phyloP scores from a whole-genome alignment of 1,140 invertebrate genomes.

The Zaprionus tsacasi region DNA sequence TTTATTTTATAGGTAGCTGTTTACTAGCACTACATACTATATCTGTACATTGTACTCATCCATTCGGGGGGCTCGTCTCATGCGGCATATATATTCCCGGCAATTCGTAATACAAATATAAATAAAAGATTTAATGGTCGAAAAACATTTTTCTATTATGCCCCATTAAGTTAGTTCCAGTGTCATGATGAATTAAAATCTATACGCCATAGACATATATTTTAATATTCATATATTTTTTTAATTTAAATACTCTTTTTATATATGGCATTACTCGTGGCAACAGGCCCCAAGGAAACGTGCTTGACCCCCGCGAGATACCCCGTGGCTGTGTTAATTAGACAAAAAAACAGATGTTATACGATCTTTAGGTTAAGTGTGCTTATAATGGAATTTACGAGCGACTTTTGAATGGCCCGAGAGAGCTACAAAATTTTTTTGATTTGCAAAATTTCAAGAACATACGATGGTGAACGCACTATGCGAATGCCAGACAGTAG shows the following conservation, averaged over 20 bases:
- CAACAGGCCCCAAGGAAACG: constrained; percentile 2
- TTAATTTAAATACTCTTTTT: no score
- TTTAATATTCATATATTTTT: no score
- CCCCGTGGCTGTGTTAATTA: constrained; percentile 4
- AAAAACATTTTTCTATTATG: constrained; percentile 15
- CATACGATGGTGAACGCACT: constrained; percentile 2
- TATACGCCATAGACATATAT: neutral
- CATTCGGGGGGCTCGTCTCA: constrained; percentile 37
- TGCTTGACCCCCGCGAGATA: constrained; percentile 15
- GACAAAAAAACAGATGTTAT: constrained; percentile 1
- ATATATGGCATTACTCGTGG: constrained; percentile 20
- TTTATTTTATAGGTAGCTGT: constrained; percentile 15
- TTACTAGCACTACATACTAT: constrained; percentile 5
- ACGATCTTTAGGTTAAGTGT: neutral
- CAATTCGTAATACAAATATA: neutral
- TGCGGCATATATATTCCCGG: neutral
- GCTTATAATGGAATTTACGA: neutral
- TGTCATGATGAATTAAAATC: constrained; percentile 13
- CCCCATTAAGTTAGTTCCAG: constrained; percentile 26
- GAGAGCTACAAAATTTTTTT: neutral
- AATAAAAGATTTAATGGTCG: constrained; percentile 13
- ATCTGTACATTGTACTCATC: neutral
- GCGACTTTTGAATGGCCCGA: neutral
- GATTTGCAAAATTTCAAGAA: neutral
- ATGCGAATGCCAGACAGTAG: constrained; percentile 23